Evolutionary conservation across 2,888 invertebrate species (phyloP), one percentile per base, ranked within the genome.

Genomic region (Ormyrus nitidulus): DNA sequence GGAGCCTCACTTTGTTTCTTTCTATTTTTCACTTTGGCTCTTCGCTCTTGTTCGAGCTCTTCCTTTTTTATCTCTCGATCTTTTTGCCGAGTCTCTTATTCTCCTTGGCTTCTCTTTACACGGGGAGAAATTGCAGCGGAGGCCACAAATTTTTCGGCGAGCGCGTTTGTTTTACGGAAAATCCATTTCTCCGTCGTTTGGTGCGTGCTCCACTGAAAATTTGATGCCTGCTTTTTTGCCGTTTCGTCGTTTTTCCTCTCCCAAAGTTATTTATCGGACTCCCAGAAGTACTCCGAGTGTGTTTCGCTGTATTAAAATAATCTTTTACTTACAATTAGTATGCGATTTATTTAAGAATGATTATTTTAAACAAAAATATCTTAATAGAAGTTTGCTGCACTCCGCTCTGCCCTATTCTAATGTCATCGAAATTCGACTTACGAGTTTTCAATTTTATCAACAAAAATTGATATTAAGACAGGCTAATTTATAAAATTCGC

Each of bases 111-210:
- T 73, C 72, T 71, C 71, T 76, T 73, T 79, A 61, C 49, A 46
- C 44, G 54, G 49, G 11, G 62, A 70, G 62, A 70, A 79, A 77
- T 77, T 77, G 79, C 77, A 77, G 58, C 78, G 49, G 44, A 77
- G 53, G 77, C 81, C 77, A 74, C 79, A 77, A 76, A 81, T 79
- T 81, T 81, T 81, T 75, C 73, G 62, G 62, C 44, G 54, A 51
- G 56, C 34, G 56, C 77, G 65, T 77, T 77, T 79, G 59, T 81
- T 81, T 79, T 61, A 34, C 49, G 46, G 65, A 76, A 78, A 78
- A 81, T 81, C 72, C 72, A 73, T 81, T 76, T 59, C 71, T 72
- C 44, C 56, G 54, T 65, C 10, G 66, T n/a, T 51, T 44, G 34
- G 54, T 53, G 66, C 75, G 68, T 73, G 51, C 46, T 56, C 1